Evolutionary conservation across 1,140 invertebrate genomes (phyloP), one percentile per base, ranked within the genome.

Genomic region (Cheumatopsyche charites): DNA sequence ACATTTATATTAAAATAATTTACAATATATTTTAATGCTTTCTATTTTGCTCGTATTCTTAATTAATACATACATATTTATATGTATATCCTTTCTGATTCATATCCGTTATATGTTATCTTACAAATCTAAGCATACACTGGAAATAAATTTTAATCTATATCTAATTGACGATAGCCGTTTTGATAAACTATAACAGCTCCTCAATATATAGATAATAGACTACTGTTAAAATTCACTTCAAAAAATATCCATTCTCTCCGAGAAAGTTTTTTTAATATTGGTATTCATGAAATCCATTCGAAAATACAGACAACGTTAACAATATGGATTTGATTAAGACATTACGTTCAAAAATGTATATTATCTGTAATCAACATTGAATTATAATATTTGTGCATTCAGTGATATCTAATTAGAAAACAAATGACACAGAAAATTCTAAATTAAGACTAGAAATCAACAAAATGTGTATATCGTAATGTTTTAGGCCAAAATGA

Each of bases 241-340:
- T 68, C 66, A 26, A 68, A 68, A 68, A 68, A 68, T 68, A 68
- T 68, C 66, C 45, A 55, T 43, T 55, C 36, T 67, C 66, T 68
- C 47, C 63, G 63, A 45, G 43, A 55, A 68, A 52, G 66, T 68
- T 49, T 47, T 66, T 25, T 47, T 47, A 47, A 17, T 42, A 63
- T 23, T 12, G 55, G 23, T 58, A 25, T 23, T 58, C 21, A 21
- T 63, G 62, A 63, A 63, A 63, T 26, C 62, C 43, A 26, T 66
- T 66, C 36, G 43, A 47, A 45, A 66, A 43, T 42, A 66, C 23
- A 45, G 63, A 12, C 55, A 42, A 47, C 9, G 23, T 19, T 25
- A 58, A n/a, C 7, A 47, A 66, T 47, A 66, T 25, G 21, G 21
- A 43, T 66, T 66, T 21, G 21, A 41, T 17, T 7, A 43, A 66